phyloP scores from a whole-genome alignment of 2,113 vertebrate genomes.

The Notechis scutatus region DNA sequence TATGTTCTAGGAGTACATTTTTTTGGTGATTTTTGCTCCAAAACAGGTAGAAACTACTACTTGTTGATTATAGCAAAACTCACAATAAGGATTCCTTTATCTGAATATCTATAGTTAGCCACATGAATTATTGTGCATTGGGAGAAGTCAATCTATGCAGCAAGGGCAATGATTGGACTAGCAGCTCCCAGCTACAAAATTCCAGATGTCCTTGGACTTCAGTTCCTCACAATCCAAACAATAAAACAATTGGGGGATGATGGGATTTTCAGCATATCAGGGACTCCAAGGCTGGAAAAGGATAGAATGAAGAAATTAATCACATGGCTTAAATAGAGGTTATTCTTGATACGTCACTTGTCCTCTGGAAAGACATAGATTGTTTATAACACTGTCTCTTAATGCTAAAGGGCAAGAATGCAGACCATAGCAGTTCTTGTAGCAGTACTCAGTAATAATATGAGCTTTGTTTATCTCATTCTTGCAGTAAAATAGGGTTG shows the following conservation, averaged over 20 bases:
- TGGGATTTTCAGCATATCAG: background rate
- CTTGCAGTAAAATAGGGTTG: background rate
- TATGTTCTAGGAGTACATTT: background rate
- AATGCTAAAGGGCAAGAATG: constrained; percentile 48
- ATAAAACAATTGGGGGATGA: background rate
- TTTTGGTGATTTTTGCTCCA: background rate
- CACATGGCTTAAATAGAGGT: background rate
- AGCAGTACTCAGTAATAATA: background rate
- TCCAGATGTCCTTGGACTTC: background rate
- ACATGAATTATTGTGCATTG: background rate
- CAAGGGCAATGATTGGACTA: background rate
- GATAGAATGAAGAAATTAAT: background rate
- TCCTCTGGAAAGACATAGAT: constrained; percentile 30
- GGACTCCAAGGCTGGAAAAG: background rate
- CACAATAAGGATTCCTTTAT: background rate
- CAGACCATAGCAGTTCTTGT: background rate
- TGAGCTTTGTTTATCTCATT: constrained; percentile 2
- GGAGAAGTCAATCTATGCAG: background rate
- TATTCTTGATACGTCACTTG: constrained; percentile 30
- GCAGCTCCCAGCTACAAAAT: no score
- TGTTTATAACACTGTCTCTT: constrained; percentile 32
- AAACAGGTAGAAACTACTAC: background rate
- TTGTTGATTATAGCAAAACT: background rate
- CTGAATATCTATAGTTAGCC: background rate
- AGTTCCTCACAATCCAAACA: background rate